Evolutionary conservation across 2,797 vertebrate genomes (phyloP), one percentile per base, ranked within the genome.

Genomic region (Petrocephalus sullivani): DNA sequence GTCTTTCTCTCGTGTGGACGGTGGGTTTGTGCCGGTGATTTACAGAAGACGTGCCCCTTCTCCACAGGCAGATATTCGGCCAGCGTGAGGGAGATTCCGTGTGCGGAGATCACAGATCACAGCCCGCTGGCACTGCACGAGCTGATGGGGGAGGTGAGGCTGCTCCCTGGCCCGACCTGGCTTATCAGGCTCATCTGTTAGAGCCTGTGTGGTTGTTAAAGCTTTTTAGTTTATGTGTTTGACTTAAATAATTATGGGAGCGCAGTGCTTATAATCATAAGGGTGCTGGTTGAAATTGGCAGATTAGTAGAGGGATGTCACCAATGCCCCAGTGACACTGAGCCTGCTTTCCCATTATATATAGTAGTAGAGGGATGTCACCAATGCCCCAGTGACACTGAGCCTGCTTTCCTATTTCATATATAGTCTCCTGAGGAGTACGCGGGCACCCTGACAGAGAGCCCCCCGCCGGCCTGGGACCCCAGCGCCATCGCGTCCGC

Each of bases 71-170:
- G 97, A 91, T 93, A 92, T 0, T 91, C 94, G 0, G 6, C 90
- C 87, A 0, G 90, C 41, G 88, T 88, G 37, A 90, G 33, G 0
- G 91, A 94, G 23, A 90, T 89, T 86, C 86, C 92, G 89, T 91
- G 94, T 64, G 95, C 56, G 0, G 97, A 98, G 0, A 91, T 94
- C 8, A 14, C 91, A 0, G 97, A 97, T 85, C 97, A 96, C 88
- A 96, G 95, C 33, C 93, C 97, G n/a, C 93, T 95, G 0, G 96
- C 96, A 0, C 93, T 97, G 0, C 97, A 98, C 0, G 97, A 97
- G 21, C 91, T 98, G 51, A 96, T 97, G 6, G 98, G 97, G 92
- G 97, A 99, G 95, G 98, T 98, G 84, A 94, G 91, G 54, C 8
- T 1, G 0, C 6, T 0, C 0, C 0, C 16, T 23, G 0, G 21